Percentiles rank a stretch among this genome's conserved stretches.
Evolutionary conservation across 2,113 vertebrate genomes (phyloP).

Genomic region (Smithornis capensis): DNA sequence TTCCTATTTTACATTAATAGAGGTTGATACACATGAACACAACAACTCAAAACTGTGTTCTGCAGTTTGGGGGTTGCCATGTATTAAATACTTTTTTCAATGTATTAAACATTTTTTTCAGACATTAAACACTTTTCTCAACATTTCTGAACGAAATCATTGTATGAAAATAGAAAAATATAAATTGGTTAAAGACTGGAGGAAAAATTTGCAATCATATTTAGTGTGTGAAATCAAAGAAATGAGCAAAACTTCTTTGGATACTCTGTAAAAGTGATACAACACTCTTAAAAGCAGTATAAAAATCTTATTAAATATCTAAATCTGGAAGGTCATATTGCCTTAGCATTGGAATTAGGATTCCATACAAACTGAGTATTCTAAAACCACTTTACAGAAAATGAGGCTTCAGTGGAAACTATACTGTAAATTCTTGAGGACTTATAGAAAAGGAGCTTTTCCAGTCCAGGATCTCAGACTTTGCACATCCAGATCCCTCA

Average conservation of each 20-base stretch:
- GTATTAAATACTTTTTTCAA: background rate
- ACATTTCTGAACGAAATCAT: accelerated
- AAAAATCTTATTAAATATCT: background rate
- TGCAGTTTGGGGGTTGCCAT: background rate
- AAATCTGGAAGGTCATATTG: background rate
- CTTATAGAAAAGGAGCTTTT: background rate
- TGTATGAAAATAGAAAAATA: background rate
- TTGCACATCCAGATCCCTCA: background rate
- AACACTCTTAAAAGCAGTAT: background rate
- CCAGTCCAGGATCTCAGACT: background rate
- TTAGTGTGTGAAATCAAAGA: background rate
- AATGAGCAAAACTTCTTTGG: background rate
- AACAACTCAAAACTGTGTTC: background rate
- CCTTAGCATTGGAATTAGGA: background rate
- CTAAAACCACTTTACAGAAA: background rate
- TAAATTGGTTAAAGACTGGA: background rate
- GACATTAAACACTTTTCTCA: background rate
- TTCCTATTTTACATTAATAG: background rate
- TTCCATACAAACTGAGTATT: background rate
- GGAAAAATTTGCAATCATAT: background rate
- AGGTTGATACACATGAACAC: background rate
- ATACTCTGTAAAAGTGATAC: background rate
- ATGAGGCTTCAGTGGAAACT: background rate
- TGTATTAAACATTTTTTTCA: background rate
- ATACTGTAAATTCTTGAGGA: background rate